Evolutionary conservation across 2,888 invertebrate species (phyloP).

Genomic region (Periphyllus acericola): DNA sequence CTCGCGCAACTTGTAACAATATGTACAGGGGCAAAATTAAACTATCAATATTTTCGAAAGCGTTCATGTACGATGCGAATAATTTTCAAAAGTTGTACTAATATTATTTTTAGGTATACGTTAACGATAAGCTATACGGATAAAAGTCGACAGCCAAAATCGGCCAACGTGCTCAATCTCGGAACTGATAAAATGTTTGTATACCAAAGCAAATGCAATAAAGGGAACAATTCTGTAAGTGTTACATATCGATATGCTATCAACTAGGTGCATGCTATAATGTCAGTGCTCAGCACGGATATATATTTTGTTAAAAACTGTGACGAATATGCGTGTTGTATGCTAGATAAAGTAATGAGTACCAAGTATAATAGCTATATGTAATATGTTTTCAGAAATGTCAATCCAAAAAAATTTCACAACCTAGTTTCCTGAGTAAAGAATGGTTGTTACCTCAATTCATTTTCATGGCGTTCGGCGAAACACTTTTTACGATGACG

Average conservation of each 20-base stretch:
- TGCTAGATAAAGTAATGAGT: neutral
- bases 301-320: too few relatives aligned
- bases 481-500: conserved; percentile 85
- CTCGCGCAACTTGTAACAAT: too few relatives aligned
- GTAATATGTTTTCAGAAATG: neutral
- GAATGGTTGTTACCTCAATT: conserved; percentile 84
- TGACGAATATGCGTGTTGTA: neutral
- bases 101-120: conserved; percentile 32
- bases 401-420: neutral
- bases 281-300: neutral
- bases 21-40: too few relatives aligned
- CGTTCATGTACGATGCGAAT: too few relatives aligned
- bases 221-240: conserved; percentile 3
- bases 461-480: conserved; percentile 80
- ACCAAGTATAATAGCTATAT: too few relatives aligned
- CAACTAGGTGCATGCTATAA: too few relatives aligned
- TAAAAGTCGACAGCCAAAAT: neutral
- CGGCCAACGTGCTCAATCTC: neutral
- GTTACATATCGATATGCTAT: neutral
- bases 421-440: conserved; percentile 67
- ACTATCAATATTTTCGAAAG: too few relatives aligned
- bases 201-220: neutral
- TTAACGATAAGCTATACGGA: conserved; percentile 18
- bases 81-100: too few relatives aligned
- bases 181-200: neutral